Evolutionary conservation across 2,797 vertebrate genomes (phyloP), one percentile per base, ranked within the genome.

Genomic region (Chaenodraco wilsoni): DNA sequence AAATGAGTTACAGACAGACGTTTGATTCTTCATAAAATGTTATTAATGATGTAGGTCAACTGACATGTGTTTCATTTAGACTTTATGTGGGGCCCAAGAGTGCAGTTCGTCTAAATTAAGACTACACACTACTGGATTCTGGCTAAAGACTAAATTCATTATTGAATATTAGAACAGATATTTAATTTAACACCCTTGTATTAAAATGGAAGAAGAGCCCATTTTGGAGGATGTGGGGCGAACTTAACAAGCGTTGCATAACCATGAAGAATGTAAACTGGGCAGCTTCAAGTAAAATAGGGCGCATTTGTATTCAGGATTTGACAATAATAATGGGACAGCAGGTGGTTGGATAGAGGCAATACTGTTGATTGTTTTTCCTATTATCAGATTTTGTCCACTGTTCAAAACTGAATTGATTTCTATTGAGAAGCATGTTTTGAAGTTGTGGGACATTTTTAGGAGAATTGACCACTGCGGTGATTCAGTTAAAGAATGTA

Each of bases 211-310:
- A 43, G 37, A 15, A 14, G 23, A 52, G 50, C 3, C 15, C 1
- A 10, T 27, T 56, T 55, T 43, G 41, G 5, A 49, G 63, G 48
- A 65, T 72, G 50, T 69, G 33, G 49, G 49, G 16, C 27, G 41
- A 41, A 49, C 9, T 8, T 44, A 70, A 55, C 44, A 33, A 49
- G 14, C 23, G 13, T 73, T 41, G 52, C 41, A 62, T 62, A 19
- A 51, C 60, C 23, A 21, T 16, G 60, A 59, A 52, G 17, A 19
- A 1, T 45, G 33, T 56, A 56, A 17, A 14, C 7, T 68, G 46
- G 57, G 43, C 9, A 15, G 11, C 48, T 44, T 59, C n/a, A 68
- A 45, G 21, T 65, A 12, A 49, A 12, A 55, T 69, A 66, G 15
- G 49, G 33, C 52, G 3, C 48, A n/a, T 23, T 46, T 9, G 2